Percentiles rank a stretch among this genome's conserved stretches.
These are phyloP conservation scores for Myotis yumanensis DNA, from an alignment of 2,113 vertebrate species.

Conservation along the genomic window DNA sequence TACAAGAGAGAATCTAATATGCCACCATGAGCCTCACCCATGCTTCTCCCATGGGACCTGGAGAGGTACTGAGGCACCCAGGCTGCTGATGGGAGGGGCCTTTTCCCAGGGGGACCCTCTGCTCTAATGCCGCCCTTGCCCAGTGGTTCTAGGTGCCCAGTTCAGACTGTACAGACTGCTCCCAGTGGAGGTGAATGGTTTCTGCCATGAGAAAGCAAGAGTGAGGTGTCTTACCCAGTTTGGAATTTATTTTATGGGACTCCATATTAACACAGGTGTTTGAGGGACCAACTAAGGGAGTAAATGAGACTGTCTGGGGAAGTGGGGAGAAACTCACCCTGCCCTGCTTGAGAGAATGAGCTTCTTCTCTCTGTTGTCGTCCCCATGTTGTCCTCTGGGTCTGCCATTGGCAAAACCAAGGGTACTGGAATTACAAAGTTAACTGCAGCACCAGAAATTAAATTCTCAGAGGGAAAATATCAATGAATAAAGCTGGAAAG, in stretches of 20 bases:
- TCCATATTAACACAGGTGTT: background rate
- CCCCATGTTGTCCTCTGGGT: rapidly evolving
- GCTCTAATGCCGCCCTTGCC: background rate
- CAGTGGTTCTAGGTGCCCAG: too few relatives aligned
- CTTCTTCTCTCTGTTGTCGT: rapidly evolving
- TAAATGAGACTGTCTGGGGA: background rate
- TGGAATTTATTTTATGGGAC: background rate
- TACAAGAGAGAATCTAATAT: background rate
- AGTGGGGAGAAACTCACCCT: background rate
- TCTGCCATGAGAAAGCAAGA: background rate
- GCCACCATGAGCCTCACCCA: background rate
- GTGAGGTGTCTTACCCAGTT: background rate
- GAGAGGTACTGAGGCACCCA: rapidly evolving
- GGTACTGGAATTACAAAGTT: background rate
- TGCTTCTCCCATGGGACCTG: background rate
- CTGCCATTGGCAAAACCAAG: background rate
- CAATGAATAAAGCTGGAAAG: background rate
- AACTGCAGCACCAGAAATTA: background rate
- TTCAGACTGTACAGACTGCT: background rate
- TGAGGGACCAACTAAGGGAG: background rate
- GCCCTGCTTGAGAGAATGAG: background rate
- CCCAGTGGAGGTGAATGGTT: background rate
- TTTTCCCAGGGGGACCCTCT: background rate
- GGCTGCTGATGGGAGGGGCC: background rate
- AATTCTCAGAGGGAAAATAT: background rate